Evolutionary conservation across 1,140 invertebrate genomes (phyloP).

Genomic region (Rhopalosiphum padi): DNA sequence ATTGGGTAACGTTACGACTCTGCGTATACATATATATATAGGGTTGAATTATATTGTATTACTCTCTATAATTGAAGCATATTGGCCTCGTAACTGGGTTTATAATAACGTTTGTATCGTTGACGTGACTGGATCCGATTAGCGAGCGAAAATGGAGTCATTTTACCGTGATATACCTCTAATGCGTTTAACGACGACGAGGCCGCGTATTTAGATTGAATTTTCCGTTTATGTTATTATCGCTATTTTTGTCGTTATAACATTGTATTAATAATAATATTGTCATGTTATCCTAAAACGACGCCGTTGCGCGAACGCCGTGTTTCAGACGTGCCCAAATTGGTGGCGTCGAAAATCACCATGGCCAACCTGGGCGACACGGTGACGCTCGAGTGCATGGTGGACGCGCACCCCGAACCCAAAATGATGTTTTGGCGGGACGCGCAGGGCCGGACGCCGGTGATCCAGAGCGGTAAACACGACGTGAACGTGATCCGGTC

Average conservation of each 20-base stretch:
- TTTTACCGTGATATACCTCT: background rate
- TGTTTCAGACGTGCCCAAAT: constrained; percentile 73
- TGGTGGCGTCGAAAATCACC: constrained; percentile 76
- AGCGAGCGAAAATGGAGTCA: background rate
- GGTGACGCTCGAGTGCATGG: constrained; percentile 76
- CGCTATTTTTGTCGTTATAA: background rate
- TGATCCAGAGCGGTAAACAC: constrained; percentile 79
- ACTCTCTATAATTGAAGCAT: background rate
- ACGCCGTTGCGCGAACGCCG: background rate
- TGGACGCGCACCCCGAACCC: constrained; percentile 78
- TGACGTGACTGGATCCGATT: background rate
- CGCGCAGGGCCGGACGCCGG: constrained; percentile 72
- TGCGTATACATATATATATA: background rate
- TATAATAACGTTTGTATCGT: background rate
- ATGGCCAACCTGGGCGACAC: constrained; percentile 76
- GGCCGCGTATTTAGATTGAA: background rate
- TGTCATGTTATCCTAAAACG: background rate
- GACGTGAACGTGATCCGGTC: constrained; percentile 67
- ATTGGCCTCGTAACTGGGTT: background rate
- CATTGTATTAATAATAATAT: background rate
- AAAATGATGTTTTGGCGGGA: constrained; percentile 82
- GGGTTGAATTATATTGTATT: background rate
- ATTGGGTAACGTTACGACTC: background rate
- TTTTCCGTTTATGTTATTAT: background rate
- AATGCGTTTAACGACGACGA: background rate